Conservation (phyloP, 2,888 invertebrate genomes). For the Strigamia transsilvanica region DNA sequence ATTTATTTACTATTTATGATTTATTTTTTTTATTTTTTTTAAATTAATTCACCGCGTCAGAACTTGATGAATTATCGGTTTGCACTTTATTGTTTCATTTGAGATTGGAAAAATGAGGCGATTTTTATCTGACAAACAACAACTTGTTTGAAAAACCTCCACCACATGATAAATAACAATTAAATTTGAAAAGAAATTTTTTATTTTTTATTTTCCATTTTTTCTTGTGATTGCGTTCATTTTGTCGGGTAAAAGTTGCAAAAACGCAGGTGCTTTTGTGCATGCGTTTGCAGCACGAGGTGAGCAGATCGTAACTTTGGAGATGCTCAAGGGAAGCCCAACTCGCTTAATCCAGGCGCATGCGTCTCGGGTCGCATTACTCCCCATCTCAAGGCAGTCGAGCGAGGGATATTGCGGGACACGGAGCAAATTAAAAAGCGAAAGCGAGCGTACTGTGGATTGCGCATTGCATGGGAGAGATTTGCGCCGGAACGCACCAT, state of each 20-base stretch:
- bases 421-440: background rate
- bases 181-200: too few relatives aligned
- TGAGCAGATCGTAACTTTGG: background rate
- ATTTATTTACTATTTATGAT: too few relatives aligned
- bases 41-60: too few relatives aligned
- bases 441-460: background rate
- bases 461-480: slow-evolving; percentile 3
- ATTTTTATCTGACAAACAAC: too few relatives aligned
- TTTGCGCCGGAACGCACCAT: background rate
- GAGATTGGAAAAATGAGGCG: too few relatives aligned
- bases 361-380: background rate
- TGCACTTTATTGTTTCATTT: too few relatives aligned
- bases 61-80: too few relatives aligned
- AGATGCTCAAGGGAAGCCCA: background rate
- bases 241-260: background rate
- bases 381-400: background rate
- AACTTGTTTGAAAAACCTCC: too few relatives aligned
- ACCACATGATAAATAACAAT: too few relatives aligned
- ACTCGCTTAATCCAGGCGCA: background rate
- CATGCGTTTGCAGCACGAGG: background rate
- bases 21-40: too few relatives aligned
- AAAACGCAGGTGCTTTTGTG: background rate
- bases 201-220: background rate
- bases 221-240: background rate
- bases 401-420: slow-evolving; percentile 8